Base-by-base conservation (phyloP, 2,888 invertebrate species). In the Drosophila anomalipes region DNA sequence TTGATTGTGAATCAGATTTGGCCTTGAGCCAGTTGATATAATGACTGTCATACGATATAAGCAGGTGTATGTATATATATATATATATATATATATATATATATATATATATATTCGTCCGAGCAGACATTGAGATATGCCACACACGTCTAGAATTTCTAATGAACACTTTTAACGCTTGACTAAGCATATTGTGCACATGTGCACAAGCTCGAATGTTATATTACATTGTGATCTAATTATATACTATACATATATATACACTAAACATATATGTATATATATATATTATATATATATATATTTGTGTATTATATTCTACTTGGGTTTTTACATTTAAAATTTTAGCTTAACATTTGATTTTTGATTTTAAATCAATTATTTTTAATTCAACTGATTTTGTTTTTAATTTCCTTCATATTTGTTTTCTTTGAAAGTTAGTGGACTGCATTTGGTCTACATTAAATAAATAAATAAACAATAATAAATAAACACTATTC, bases 21-120 rank as follows among this genome's bases (percentile, higher is more conserved):
- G 61, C 77, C 81, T 80, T 76, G 81, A 67, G 32, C 28, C n/a
- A n/a, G 60, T 59, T 64, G 58, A 71, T 71, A 76, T 75, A 76
- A 64, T 54, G 76, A 64, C 63, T 61, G 81, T 66, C 66, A 75
- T 49, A 56, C 49, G 71, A 71, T 80, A 65, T 52, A 35, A 26
- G 16, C 19, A 30, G 26, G 16, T n/a, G 28, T 10, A 33, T 10
- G 16, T 28, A 0, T 9, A 2, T 9, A 49, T 28, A 49, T 49
- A 28, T 4, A 49, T 28, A 30, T 7, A 41, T 44, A 14, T 56
- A 35, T 26, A 37, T 37, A 6, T 19, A 7, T 14, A 19, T 16
- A 22, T 22, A 44, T 49, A 35, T 32, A 14, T n/a, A 51, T 19
- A 30, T 26, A 7, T 32, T 41, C 10, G n/a, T 22, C 7, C 16